Base-by-base conservation (phyloP, 2,888 invertebrate species). In the Dioctria linearis region DNA sequence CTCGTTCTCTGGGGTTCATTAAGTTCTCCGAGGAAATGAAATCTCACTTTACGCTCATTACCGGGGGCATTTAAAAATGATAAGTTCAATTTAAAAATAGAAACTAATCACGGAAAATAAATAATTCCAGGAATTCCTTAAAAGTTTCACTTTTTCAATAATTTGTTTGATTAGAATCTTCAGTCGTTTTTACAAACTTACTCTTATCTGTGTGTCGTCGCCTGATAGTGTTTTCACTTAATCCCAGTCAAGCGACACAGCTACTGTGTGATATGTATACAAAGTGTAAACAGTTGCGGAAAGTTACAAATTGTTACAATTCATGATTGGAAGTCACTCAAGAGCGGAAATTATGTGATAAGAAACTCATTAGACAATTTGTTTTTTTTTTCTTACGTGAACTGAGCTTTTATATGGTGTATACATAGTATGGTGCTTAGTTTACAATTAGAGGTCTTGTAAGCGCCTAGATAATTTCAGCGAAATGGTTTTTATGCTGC, bases 61-160 rank as follows among this genome's bases (percentile, higher is more conserved):
- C 25, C 25, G 25, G 25, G 25, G 25, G 25, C 25, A 25, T 25
- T 25, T 25, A 25, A 25, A 25, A 25, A 25, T 8, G 46, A 46
- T 46, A 46, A 46, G 5, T 6, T 46, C 8, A 46, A 46, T 46
- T 46, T 46, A 46, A 46, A 46, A 46, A 46, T 46, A 46, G 46
- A 46, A 46, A 25, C 25, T 25, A 25, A 25, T 46, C 5, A 6
- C 43, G 46, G 9, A 67, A 13, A 67, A 43, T 42, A 65, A 65
- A 65, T 46, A 25, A 13, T 67, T 46, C 67, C 25, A 13, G 67
- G 46, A 67, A 65, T 65, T 42, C 46, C 67, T 67, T 67, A 67
- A 67, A 67, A 67, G 67, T 67, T 67, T 67, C 46, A 67, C 67
- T 67, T 67, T 67, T 67, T 46, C 13, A 67, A 46, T 67, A 3